A percentile compares a stretch with the other conserved stretches of the same genome.
phyloP scores from a whole-genome alignment of 2,888 invertebrate species.

The Ectropis crepuscularia region DNA sequence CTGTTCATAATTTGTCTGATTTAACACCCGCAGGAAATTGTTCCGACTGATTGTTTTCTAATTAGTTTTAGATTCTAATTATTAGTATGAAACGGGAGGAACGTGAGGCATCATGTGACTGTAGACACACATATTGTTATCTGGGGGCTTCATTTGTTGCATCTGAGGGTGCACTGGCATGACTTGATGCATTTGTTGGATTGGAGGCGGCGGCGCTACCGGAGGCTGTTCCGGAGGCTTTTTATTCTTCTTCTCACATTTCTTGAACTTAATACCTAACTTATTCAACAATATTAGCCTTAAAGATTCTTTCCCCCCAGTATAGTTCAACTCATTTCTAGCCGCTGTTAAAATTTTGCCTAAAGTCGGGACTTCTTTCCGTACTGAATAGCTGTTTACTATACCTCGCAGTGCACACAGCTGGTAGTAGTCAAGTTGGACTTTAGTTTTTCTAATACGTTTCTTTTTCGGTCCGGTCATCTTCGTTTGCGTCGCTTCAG shows the following conservation, averaged over 20 bases:
- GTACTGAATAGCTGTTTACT: constrained; percentile 71
- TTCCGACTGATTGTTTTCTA: background rate
- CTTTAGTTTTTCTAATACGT: constrained; percentile 75
- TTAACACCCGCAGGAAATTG: no score
- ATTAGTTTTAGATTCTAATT: constrained; percentile 24
- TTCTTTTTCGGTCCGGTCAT: constrained; percentile 78
- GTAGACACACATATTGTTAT: constrained; percentile 73
- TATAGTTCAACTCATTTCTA: constrained; percentile 72
- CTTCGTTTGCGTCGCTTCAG: constrained; percentile 76
- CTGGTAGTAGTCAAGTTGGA: constrained; percentile 77
- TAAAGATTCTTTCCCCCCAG: constrained; percentile 75
- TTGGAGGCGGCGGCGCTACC: constrained; percentile 45
- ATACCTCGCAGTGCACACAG: constrained; percentile 74
- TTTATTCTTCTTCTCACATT: constrained; percentile 78
- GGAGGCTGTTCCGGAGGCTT: constrained; percentile 66
- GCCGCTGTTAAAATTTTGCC: constrained; percentile 77
- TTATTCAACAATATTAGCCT: constrained; percentile 76
- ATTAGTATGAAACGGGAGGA: constrained; percentile 72
- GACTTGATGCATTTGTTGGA: constrained; percentile 50
- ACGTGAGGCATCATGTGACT: constrained; percentile 75
- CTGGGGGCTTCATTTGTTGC: constrained; percentile 65
- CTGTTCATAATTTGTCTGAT: no score
- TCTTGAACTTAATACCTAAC: constrained; percentile 78
- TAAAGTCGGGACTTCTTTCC: constrained; percentile 76
- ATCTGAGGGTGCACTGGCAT: constrained; percentile 53